Percentiles rank a stretch among this genome's conserved stretches.
These are phyloP conservation scores for Phengaris alcon DNA, from an alignment of 2,888 invertebrate genomes.

Conservation along the genomic window DNA sequence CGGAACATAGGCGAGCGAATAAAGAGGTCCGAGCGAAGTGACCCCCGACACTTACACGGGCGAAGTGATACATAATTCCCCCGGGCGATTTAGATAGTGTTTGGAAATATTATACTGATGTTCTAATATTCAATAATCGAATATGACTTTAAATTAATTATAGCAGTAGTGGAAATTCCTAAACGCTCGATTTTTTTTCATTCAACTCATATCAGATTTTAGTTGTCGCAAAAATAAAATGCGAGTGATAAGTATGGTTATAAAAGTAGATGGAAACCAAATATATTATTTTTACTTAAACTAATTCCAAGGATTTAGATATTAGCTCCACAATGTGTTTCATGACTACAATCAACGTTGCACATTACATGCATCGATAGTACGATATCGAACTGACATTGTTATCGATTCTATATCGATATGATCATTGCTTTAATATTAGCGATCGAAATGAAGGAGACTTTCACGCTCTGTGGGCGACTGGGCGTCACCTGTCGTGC, in stretches of 20 bases:
- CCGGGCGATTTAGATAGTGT: neutral
- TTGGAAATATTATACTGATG: neutral
- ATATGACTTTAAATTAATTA: no score
- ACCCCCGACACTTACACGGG: neutral
- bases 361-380: neutral
- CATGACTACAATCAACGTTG: neutral
- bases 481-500: conserved; percentile 65
- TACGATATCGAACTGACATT: neutral
- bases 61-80: neutral
- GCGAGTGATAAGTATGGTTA: no score
- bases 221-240: no score
- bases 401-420: no score
- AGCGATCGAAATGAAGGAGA: conserved; percentile 44
- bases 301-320: neutral
- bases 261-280: no score
- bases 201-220: no score
- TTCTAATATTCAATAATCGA: no score
- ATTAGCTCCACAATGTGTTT: neutral
- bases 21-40: neutral
- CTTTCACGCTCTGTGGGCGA: conserved; percentile 63
- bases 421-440: conserved; percentile 28
- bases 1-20: neutral
- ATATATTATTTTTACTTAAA: no score
- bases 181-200: no score
- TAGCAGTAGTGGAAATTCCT: no score